phyloP scores from a whole-genome alignment of 1,140 invertebrate genomes.

The Drosophila punjabiensis region DNA sequence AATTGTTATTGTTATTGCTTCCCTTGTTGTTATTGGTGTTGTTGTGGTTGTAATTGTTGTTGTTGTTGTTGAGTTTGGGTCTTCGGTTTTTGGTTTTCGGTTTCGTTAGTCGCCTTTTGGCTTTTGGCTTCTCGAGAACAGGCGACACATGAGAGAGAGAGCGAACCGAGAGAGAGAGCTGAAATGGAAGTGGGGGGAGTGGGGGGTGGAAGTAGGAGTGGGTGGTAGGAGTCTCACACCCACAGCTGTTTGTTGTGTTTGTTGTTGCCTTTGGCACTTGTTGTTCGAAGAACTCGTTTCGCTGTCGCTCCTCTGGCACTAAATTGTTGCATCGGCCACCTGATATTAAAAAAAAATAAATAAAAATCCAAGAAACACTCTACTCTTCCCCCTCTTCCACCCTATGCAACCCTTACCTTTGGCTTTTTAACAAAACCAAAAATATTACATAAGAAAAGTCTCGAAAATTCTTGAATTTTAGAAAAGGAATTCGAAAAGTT shows the following conservation, averaged over 20 bases:
- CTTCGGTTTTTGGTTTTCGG: slow-evolving; percentile 13
- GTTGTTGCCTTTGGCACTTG: slow-evolving; percentile 22
- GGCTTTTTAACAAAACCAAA: not conserved
- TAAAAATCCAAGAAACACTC: not conserved
- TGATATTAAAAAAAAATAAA: slow-evolving; percentile 1
- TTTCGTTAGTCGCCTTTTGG: slow-evolving; percentile 28
- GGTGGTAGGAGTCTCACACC: not conserved
- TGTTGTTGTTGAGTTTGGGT: slow-evolving; percentile 10
- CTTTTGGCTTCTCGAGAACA: slow-evolving; percentile 45
- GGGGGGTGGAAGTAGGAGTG: too few species aligned
- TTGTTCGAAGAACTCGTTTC: slow-evolving; percentile 21
- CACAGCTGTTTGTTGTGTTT: slow-evolving; percentile 16
- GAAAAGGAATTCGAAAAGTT: too few species aligned
- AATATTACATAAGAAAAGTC: not conserved
- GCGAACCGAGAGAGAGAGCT: not conserved
- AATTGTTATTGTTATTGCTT: slow-evolving; percentile 32
- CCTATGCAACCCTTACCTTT: not conserved
- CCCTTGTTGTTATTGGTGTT: not conserved
- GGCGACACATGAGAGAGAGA: not conserved
- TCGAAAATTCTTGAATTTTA: not conserved
- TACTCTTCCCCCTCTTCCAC: not conserved
- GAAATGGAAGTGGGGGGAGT: slow-evolving; percentile 2
- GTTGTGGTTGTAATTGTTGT: slow-evolving; percentile 12
- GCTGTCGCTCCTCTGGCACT: not conserved
- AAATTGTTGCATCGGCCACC: not conserved